Percentiles rank a stretch among this genome's conserved stretches.
These are phyloP conservation scores for Apostichopus leukothele DNA, from an alignment of 53 echinoderm and acorn worm genomes.

Conservation along the genomic window DNA sequence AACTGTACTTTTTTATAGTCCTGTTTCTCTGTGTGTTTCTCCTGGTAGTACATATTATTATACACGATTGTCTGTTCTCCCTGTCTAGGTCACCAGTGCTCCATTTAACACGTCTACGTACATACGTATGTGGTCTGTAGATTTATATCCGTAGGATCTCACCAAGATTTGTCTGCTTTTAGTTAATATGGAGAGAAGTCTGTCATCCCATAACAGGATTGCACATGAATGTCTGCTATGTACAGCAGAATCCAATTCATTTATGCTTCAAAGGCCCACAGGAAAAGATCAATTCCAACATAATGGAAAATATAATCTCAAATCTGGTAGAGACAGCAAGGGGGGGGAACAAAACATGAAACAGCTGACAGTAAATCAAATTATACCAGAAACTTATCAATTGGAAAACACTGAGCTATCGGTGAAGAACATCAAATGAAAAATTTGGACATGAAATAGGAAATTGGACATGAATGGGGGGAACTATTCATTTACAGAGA, in stretches of 20 bases:
- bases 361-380: constrained; percentile 36
- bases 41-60: no score
- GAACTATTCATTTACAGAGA: neutral
- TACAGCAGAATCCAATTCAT: constrained; percentile 1
- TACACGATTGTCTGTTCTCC: no score
- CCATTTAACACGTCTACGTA: no score
- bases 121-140: neutral
- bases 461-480: neutral
- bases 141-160: neutral
- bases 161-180: neutral
- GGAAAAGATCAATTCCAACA: constrained; percentile 4
- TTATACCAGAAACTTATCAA: neutral
- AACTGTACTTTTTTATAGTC: no score
- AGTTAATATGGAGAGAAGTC: neutral
- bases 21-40: no score
- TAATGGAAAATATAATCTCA: constrained; percentile 1
- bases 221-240: constrained; percentile 7
- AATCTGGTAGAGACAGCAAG: neutral
- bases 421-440: neutral
- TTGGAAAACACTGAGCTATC: neutral
- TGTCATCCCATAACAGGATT: neutral
- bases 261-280: constrained; percentile 21
- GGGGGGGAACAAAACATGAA: neutral
- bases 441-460: neutral
- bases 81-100: no score